phyloP scores from a whole-genome alignment of 2,888 invertebrate species.

The Aphidoletes aphidimyza region DNA sequence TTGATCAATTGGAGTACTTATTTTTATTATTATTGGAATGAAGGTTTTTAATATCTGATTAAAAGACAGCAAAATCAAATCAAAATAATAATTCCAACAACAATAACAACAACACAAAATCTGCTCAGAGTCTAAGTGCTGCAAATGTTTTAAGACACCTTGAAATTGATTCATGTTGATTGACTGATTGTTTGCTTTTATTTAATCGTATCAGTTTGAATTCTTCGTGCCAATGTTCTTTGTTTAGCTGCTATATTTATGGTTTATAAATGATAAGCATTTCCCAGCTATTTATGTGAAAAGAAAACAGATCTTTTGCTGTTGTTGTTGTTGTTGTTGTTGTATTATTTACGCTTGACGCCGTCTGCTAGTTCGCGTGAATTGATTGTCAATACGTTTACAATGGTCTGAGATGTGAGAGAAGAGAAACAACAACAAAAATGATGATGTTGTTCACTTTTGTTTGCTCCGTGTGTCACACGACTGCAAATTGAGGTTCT shows the following conservation, averaged over 20 bases:
- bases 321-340: no score
- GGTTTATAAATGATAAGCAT: neutral
- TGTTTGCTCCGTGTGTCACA: neutral
- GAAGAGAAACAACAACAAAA: neutral
- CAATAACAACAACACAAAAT: no score
- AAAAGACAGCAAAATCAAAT: no score
- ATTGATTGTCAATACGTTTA: neutral
- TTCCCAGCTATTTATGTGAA: neutral
- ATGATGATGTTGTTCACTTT: neutral
- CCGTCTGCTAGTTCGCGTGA: neutral
- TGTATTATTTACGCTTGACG: neutral
- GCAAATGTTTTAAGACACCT: no score
- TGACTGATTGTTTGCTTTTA: neutral
- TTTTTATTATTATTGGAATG: neutral
- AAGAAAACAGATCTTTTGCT: constrained; percentile 28
- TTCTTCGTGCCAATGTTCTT: neutral
- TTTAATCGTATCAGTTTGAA: neutral
- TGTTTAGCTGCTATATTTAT: neutral
- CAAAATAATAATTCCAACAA: no score
- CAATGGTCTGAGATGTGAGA: neutral
- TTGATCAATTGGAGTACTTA: constrained; percentile 12
- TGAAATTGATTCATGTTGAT: neutral
- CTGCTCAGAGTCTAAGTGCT: no score
- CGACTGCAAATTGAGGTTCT: neutral
- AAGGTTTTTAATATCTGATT: neutral